These are phyloP conservation scores for Brachionus rotundiformis DNA, from an alignment of 1,140 invertebrate genomes.

Conservation along the genomic window DNA sequence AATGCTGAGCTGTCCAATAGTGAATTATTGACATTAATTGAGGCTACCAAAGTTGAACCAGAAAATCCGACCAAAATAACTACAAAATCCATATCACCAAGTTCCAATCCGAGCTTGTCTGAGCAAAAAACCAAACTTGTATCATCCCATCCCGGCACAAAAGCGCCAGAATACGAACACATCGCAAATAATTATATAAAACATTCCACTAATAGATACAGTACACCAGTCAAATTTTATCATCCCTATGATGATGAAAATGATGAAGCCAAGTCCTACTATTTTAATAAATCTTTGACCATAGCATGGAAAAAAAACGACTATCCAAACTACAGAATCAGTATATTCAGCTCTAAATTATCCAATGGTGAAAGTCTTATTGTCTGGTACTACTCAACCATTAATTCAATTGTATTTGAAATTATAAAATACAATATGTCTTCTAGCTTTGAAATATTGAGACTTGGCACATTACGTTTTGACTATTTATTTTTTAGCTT, in stretches of 20 bases:
- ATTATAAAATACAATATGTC: neutral
- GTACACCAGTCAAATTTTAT: neutral
- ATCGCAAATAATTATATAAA: too few species aligned
- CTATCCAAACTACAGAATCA: neutral
- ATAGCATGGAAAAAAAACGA: constrained; percentile 13
- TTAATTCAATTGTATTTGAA: constrained; percentile 35
- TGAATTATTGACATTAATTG: neutral
- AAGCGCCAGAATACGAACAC: neutral
- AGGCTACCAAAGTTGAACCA: neutral
- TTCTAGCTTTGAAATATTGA: neutral
- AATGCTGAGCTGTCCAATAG: neutral
- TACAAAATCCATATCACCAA: neutral
- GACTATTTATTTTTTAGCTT: constrained; percentile 21
- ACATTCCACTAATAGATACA: neutral
- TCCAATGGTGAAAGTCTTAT: neutral
- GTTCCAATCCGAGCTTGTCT: neutral
- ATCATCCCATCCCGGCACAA: neutral
- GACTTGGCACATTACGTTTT: neutral
- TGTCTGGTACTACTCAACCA: constrained; percentile 27
- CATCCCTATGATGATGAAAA: neutral
- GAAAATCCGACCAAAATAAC: neutral
- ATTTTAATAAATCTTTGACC: neutral
- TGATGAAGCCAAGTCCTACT: neutral
- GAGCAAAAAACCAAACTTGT: neutral
- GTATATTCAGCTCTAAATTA: neutral